phyloP scores from a whole-genome alignment of 1,140 invertebrate genomes.

The Trichogramma pretiosum region DNA sequence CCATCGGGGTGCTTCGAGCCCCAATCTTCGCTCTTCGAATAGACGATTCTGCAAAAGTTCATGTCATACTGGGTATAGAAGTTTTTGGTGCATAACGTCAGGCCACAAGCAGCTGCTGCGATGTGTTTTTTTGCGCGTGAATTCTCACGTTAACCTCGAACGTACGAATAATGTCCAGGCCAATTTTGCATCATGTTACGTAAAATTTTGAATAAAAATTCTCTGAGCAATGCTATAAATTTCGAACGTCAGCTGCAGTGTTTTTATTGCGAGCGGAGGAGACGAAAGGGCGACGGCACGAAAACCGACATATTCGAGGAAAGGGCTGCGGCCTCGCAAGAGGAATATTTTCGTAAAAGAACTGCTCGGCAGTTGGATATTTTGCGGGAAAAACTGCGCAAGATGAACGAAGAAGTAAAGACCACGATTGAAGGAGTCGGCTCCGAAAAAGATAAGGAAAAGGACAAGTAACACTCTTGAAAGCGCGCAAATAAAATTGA shows the following conservation, averaged over 20 bases:
- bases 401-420: conserved; percentile 1
- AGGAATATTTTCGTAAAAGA: conserved; percentile 33
- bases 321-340: conserved; percentile 27
- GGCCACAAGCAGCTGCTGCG: too few relatives aligned
- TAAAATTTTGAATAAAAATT: background rate
- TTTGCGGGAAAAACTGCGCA: conserved; percentile 14
- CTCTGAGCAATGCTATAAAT: background rate
- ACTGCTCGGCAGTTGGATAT: conserved; percentile 27
- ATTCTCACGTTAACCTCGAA: too few relatives aligned
- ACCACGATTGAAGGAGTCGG: conserved; percentile 3
- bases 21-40: conserved; percentile 27
- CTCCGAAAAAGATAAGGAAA: background rate
- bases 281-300: conserved; percentile 28
- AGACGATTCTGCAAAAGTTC: background rate
- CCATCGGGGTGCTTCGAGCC: conserved; percentile 29
- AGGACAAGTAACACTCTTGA: conserved; percentile 5
- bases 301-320: conserved; percentile 36
- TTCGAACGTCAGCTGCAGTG: background rate
- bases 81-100: too few relatives aligned
- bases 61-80: too few relatives aligned
- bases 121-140: too few relatives aligned
- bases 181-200: too few relatives aligned
- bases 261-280: conserved; percentile 23
- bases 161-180: too few relatives aligned
- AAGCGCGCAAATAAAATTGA: background rate